Percentiles rank a stretch among this genome's conserved stretches.
These are phyloP conservation scores for Dicyrtoma fusca DNA, from an alignment of 2,888 invertebrate genomes.

Conservation along the genomic window DNA sequence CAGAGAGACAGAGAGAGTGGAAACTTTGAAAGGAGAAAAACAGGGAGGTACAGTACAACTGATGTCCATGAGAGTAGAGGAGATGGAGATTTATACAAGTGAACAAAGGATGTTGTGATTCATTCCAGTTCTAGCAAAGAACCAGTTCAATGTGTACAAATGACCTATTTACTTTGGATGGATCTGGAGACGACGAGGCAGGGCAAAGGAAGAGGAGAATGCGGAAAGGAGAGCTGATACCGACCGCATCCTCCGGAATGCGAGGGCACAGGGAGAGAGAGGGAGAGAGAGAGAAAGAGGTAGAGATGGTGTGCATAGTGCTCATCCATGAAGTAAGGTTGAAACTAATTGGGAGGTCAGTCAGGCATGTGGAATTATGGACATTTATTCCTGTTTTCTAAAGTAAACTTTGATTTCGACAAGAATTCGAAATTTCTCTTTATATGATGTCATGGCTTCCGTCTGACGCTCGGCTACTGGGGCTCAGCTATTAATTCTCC, in stretches of 20 bases:
- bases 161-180: constrained; percentile 18
- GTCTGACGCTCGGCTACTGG: neutral
- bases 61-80: too few species aligned
- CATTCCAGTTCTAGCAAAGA: neutral
- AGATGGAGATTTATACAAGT: too few species aligned
- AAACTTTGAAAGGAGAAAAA: too few species aligned
- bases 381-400: constrained; percentile 17
- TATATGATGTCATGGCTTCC: neutral
- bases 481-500: neutral
- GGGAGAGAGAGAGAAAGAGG: neutral
- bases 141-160: constrained; percentile 3
- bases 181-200: neutral
- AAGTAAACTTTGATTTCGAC: constrained; percentile 31
- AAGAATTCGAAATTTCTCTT: constrained; percentile 16
- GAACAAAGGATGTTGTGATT: neutral
- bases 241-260: neutral
- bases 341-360: neutral
- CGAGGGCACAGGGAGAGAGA: neutral
- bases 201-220: neutral
- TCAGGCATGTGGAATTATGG: neutral
- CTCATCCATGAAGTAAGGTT: too few species aligned
- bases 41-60: too few species aligned
- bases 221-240: neutral
- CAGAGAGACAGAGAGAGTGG: too few species aligned
- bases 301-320: constrained; percentile 6